Base-by-base conservation (phyloP, 2,888 invertebrate species). In the Scelioninae gen. 1 region DNA sequence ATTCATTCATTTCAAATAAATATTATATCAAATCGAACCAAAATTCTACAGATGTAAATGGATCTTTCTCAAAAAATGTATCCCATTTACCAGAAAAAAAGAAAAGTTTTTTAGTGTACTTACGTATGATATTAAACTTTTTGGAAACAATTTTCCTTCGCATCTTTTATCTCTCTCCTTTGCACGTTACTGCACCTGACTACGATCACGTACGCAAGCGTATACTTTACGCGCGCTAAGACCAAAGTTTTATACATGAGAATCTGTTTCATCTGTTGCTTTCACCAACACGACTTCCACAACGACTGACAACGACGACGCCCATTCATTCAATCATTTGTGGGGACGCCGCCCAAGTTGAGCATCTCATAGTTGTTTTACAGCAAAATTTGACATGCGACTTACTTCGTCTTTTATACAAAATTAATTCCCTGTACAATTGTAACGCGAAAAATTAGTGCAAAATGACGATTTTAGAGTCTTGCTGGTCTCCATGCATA, bases 401-500 rank as follows among this genome's bases (percentile, higher is more conserved):
- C 55, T 15, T 15, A 40, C 49, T 63, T 74, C 65, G 56, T 75
- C 56, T 43, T 47, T 38, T 16, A 34, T 32, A n/a, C n/a, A 51
- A 51, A 55, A 11, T 13, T 9, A 38, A 11, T n/a, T 31, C n/a
- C 38, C 13, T 45, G 68, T 23, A n/a, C 11, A 31, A 45, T 51
- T 65, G 43, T 58, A 13, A 23, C 4, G 32, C 13, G 31, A 16
- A 63, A 23, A 56, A 69, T n/a, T 45, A 9, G 34, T 60, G 1
- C 32, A 94, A 92, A 89, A 97, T 97, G 96, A 95, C 95, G 16
- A 91, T 96, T 11, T 88, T 97, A 69, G 93, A 95, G 87, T 95
- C 97, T 0, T 97, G 96, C 91, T 97, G 97, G 97, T 96, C 97
- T 6, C 97, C 97, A 77, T 96, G 96, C 88, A 95, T 97, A 88